Conservation (phyloP, 2,797 vertebrate genomes). For the Streptopelia turtur region DNA sequence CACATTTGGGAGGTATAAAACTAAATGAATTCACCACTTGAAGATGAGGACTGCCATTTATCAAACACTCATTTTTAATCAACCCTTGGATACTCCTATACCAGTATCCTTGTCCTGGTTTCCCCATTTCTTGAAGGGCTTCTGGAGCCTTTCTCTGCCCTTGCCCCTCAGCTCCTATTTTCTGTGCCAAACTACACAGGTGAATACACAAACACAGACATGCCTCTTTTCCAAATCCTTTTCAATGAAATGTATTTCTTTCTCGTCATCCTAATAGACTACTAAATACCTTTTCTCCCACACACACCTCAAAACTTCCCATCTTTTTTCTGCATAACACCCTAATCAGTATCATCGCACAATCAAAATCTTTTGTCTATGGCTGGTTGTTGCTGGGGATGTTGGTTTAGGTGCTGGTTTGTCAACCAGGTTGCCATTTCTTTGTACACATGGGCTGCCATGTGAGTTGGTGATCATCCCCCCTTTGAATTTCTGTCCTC, state of each 20-base stretch:
- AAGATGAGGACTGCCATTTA: background rate
- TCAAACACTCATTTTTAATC: background rate
- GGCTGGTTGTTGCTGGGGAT: background rate
- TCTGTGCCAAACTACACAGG: background rate
- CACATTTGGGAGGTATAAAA: background rate
- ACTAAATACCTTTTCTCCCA: background rate
- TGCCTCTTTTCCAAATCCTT: background rate
- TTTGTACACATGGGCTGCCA: background rate
- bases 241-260: background rate
- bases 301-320: rapidly evolving
- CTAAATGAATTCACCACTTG: background rate
- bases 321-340: background rate
- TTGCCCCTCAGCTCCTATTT: background rate
- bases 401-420: background rate
- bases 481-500: background rate
- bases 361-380: background rate
- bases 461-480: background rate
- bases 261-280: background rate
- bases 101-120: background rate
- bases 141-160: background rate
- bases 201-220: background rate
- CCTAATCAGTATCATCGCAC: background rate
- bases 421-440: background rate
- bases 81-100: background rate
- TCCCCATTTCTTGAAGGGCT: background rate